Base-by-base conservation (phyloP, 2,888 invertebrate genomes). In the Acrobasis repandana region DNA sequence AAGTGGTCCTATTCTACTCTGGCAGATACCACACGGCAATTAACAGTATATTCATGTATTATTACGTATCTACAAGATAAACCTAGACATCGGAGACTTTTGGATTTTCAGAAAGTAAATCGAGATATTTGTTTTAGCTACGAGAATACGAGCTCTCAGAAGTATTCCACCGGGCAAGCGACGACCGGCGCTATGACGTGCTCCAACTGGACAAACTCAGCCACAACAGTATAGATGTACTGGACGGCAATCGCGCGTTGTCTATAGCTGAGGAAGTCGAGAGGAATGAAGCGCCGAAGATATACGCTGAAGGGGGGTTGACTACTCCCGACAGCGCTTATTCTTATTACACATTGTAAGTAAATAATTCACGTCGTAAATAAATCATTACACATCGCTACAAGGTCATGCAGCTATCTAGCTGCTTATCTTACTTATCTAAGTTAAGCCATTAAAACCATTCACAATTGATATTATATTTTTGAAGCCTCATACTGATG, bases 71-170 rank as follows among this genome's bases (percentile, higher is more conserved):
- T 60, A 9, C 5, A 1, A 51, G 1, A 51, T 8, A 33, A 34
- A 34, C 34, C 4, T 34, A 28, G 6, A 4, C 2, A 28, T 28
- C 28, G 28, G 28, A 28, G 28, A 28, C 0, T 28, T 28, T 28
- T 28, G 2, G 2, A 28, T 5, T 28, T 28, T 6, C 28, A 28
- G 4, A 6, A 28, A 28, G 28, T 28, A 28, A 28, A 8, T 28
- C n/a, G 11, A 43, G 3, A 14, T 16, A 63, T 34, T 54, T 58
- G 43, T 56, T 60, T 52, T 92, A 97, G 97, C 93, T 97, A 67
- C 96, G 96, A 76, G 97, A 97, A 89, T 97, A 97, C 93, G 97
- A 97, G 83, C 90, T 97, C 70, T 96, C 96, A 69, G 97, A 97
- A 90, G 96, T 96, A 67, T 97, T 97, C 87, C 96, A 97, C 90